phyloP scores from a whole-genome alignment of 2,888 invertebrate species.

The Eumerus sabulonum region DNA sequence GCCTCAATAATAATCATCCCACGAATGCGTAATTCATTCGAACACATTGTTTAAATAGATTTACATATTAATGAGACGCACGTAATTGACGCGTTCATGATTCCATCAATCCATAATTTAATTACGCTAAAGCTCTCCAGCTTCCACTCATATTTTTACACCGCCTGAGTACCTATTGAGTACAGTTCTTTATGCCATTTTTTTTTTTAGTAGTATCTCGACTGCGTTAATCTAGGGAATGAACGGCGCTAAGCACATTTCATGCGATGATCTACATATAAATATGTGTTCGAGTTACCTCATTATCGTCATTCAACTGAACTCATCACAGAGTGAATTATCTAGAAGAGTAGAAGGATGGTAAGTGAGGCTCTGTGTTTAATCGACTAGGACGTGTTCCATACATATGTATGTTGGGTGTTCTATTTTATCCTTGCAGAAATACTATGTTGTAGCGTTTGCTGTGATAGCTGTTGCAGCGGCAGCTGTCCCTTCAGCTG shows the following conservation, averaged over 20 bases:
- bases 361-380: constrained; percentile 2
- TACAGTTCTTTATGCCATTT: constrained; percentile 13
- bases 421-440: constrained; percentile 6
- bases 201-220: constrained; percentile 6
- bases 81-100: constrained; percentile 30
- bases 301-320: constrained; percentile 35
- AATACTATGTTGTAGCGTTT: constrained; percentile 18
- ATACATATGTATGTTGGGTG: no score
- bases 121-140: constrained; percentile 23
- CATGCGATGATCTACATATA: constrained; percentile 44
- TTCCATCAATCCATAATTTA: constrained; percentile 31
- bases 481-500: constrained; percentile 73
- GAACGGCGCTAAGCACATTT: constrained; percentile 11
- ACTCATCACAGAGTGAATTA: constrained; percentile 30
- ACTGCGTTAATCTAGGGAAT: constrained; percentile 25
- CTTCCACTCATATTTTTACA: not conserved
- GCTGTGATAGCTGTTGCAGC: constrained; percentile 60
- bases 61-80: constrained; percentile 27
- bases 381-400: not conserved
- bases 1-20: constrained; percentile 3
- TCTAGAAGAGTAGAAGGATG: constrained; percentile 19
- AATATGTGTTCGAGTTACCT: constrained; percentile 31
- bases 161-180: not conserved
- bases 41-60: constrained; percentile 19
- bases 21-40: constrained; percentile 5